Conservation (phyloP, 2,113 vertebrate species). For the Salminus brasiliensis region DNA sequence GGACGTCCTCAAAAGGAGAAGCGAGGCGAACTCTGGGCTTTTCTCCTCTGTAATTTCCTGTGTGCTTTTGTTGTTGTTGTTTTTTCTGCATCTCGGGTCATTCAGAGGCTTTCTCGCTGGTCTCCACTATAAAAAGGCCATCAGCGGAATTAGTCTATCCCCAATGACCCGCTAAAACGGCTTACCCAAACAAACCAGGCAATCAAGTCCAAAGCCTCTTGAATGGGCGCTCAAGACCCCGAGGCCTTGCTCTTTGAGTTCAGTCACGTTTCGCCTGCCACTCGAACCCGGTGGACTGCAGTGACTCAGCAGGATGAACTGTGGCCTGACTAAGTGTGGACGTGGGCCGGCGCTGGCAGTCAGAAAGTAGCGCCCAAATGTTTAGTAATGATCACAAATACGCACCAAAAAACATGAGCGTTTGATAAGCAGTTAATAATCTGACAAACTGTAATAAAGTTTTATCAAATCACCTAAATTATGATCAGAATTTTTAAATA, state of each 20-base stretch:
- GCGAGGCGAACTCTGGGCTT: slow-evolving; percentile 6
- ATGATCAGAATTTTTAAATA: too few species aligned
- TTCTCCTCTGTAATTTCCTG: not conserved
- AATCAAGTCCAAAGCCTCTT: slow-evolving; percentile 40
- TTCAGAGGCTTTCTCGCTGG: not conserved
- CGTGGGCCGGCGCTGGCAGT: too few species aligned
- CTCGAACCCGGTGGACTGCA: not conserved
- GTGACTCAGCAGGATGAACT: not conserved
- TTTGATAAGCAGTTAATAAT: too few species aligned
- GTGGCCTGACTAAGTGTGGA: not conserved
- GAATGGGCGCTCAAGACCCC: slow-evolving; percentile 18
- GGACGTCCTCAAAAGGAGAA: slow-evolving; percentile 17
- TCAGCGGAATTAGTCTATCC: slow-evolving; percentile 34
- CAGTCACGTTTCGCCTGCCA: not conserved
- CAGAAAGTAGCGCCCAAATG: too few species aligned
- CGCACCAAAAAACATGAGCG: too few species aligned
- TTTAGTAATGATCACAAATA: too few species aligned
- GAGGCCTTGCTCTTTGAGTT: slow-evolving; percentile 26
- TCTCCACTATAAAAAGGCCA: slow-evolving; percentile 39
- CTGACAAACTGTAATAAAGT: too few species aligned
- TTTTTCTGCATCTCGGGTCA: not conserved
- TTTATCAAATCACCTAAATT: too few species aligned
- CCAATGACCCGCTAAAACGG: slow-evolving; percentile 35
- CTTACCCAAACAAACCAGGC: slow-evolving; percentile 36
- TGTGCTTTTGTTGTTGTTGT: not conserved